Base-by-base conservation (phyloP, 1,140 invertebrate genomes). In the Drosophila quadrilineata region DNA sequence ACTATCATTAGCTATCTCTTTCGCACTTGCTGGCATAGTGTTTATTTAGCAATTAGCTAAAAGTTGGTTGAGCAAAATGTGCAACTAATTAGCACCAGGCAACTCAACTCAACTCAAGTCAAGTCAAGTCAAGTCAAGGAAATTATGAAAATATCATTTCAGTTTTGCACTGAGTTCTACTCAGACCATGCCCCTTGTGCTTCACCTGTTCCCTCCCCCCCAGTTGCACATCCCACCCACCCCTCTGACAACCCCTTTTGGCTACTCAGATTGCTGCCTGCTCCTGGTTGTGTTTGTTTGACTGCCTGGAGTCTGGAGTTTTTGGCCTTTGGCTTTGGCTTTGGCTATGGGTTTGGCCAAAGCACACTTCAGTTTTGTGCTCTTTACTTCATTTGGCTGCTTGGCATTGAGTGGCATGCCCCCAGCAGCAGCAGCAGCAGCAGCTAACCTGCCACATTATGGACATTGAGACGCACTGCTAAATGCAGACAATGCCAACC, bases 131-230 rank as follows among this genome's bases (percentile, higher is more conserved):
- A 65, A 65, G 71, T 70, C 65, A 73, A 43, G 31, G 71, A 69
- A 82, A 74, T 77, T 77, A 70, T 85, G 79, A 70, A 74, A 85
- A 85, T 73, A 66, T 65, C 53, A 76, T 71, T 68, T 65, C 45
- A 48, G n/a, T n/a, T 48, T 48, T 48, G 45, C 45, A 48, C 26
- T 53, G 35, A 53, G 19, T 38, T 19, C 9, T 6, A 14, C 31
- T 6, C n/a, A n/a, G n/a, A n/a, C n/a, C n/a, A n/a, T n/a, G n/a
- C n/a, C 3, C n/a, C 8, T 14, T 33, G 9, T 4, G 12, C 29
- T 10, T 2, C n/a, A 17, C 8, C 6, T 43, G 9, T 24, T 12
- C 5, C 10, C 5, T 33, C 10, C n/a, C 4, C 8, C 9, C 33
- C n/a, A 6, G 8, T 31, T 54, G 36, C 26, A 41, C 50, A 36